Percentiles rank a stretch among this genome's conserved stretches.
phyloP scores from a whole-genome alignment of 2,113 vertebrate genomes.

The Pelecanus crispus region DNA sequence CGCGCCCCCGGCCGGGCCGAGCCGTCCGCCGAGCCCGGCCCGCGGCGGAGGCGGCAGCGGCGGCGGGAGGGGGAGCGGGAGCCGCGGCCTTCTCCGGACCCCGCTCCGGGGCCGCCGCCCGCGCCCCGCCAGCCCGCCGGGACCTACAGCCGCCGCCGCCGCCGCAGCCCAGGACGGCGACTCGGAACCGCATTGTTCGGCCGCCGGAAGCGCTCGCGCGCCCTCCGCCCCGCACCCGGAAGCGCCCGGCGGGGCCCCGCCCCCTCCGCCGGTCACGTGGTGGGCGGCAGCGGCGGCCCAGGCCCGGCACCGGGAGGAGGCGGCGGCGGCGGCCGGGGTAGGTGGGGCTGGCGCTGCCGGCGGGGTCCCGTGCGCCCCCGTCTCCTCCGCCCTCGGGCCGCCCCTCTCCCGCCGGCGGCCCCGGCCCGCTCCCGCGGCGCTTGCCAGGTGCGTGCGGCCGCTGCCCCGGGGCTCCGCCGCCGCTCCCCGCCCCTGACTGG shows the following conservation, averaged over 20 bases:
- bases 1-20: not conserved
- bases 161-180: not conserved
- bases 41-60: not conserved
- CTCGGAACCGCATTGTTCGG: not conserved
- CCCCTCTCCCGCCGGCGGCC: not conserved
- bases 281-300: not conserved
- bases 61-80: not conserved
- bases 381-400: not conserved
- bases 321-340: not conserved
- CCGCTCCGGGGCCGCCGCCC: not conserved
- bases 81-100: not conserved
- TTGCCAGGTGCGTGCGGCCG: not conserved
- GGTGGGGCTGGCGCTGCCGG: not conserved
- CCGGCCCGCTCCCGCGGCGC: not conserved
- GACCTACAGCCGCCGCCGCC: not conserved
- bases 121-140: not conserved
- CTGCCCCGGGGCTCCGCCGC: not conserved
- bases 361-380: not conserved
- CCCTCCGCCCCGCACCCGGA: not conserved
- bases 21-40: not conserved
- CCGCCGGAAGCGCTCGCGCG: not conserved
- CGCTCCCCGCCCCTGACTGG: not conserved
- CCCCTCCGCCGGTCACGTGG: slow-evolving; percentile 5
- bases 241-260: not conserved
- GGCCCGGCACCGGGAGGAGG: not conserved